Percentiles rank a stretch among this genome's conserved stretches.
Conservation (phyloP, 2,888 invertebrate genomes). For the Ischnura elegans region DNA sequence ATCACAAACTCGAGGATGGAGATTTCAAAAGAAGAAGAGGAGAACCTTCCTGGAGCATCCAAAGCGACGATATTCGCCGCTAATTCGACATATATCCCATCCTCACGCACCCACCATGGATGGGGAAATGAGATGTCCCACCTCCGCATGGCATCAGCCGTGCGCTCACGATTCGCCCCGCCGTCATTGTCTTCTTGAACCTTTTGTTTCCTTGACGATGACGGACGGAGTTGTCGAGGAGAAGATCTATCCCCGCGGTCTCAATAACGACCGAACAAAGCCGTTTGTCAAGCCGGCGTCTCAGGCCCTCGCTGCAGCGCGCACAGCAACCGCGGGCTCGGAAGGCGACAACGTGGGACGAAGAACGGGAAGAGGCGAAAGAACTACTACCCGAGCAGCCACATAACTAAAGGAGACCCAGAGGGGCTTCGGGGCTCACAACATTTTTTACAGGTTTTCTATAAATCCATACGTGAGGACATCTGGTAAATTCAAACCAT, state of each 20-base stretch:
- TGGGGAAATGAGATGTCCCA: background rate
- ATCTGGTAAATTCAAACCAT: background rate
- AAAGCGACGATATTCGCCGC: background rate
- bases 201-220: background rate
- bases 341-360: background rate
- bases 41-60: background rate
- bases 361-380: background rate
- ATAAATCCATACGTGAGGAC: too few species aligned
- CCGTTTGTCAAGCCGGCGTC: background rate
- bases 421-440: too few species aligned
- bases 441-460: too few species aligned
- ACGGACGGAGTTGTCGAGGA: conserved; percentile 8
- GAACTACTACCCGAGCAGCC: too few species aligned
- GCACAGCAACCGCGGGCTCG: background rate
- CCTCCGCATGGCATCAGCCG: background rate
- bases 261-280: background rate
- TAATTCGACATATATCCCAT: background rate
- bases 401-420: too few species aligned
- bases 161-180: background rate
- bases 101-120: background rate
- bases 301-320: too few species aligned
- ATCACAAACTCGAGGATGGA: too few species aligned
- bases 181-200: background rate
- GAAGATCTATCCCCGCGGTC: background rate
- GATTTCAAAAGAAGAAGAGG: background rate